Evolutionary conservation across 2,888 invertebrate genomes (phyloP).

Genomic region (Perizoma flavofasciatum): DNA sequence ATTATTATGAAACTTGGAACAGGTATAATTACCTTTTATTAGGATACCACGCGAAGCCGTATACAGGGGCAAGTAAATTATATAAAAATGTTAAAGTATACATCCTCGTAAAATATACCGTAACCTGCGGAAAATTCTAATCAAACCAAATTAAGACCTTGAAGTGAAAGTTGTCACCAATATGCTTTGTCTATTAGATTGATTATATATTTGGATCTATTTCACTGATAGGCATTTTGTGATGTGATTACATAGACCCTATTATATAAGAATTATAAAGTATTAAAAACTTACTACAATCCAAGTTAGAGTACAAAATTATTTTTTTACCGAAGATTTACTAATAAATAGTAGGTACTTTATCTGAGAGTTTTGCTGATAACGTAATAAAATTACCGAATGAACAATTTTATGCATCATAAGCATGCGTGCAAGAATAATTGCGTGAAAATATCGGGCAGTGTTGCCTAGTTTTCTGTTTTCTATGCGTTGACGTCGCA

Average conservation of each 20-base stretch:
- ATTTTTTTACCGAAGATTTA: too few species aligned
- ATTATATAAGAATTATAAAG: too few species aligned
- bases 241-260: too few species aligned
- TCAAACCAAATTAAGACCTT: constrained; percentile 11
- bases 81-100: too few species aligned
- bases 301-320: too few species aligned
- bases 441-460: constrained; percentile 34
- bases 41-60: too few species aligned
- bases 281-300: too few species aligned
- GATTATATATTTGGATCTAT: not conserved
- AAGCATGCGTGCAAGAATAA: constrained; percentile 32
- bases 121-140: not conserved
- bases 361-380: not conserved
- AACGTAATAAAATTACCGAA: constrained; percentile 30
- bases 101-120: not conserved
- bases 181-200: not conserved
- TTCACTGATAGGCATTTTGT: too few species aligned
- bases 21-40: too few species aligned
- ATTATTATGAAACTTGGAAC: too few species aligned
- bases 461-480: constrained; percentile 76
- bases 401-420: constrained; percentile 29
- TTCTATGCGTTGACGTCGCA: constrained; percentile 65
- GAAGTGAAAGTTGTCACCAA: constrained; percentile 21
- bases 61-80: too few species aligned
- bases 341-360: too few species aligned